These are phyloP conservation scores for Platysteira castanea DNA, from an alignment of 2,113 vertebrate genomes.

Conservation along the genomic window DNA sequence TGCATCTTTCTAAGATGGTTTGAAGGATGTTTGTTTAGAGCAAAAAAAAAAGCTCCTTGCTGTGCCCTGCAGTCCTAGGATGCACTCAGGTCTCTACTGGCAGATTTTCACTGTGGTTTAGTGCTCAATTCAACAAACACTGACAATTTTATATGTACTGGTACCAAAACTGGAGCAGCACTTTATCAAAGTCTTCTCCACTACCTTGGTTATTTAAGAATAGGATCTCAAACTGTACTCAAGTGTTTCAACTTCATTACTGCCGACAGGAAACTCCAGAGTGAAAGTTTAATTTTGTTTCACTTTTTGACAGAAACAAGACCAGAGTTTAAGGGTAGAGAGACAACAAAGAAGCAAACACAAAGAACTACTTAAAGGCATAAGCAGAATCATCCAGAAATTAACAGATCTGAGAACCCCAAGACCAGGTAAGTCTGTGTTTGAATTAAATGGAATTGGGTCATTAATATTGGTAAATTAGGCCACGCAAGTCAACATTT, in stretches of 20 bases:
- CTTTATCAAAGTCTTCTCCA: neutral
- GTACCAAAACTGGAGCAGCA: neutral
- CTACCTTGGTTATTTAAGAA: neutral
- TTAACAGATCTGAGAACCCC: neutral
- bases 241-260: neutral
- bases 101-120: neutral
- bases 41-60: neutral
- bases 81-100: neutral
- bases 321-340: neutral
- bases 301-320: neutral
- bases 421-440: neutral
- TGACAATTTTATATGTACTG: neutral
- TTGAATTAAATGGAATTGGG: rapidly evolving
- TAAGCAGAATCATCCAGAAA: neutral
- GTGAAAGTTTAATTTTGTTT: neutral
- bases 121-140: neutral
- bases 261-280: neutral
- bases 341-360: neutral
- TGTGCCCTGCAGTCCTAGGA: neutral
- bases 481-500: neutral
- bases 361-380: neutral
- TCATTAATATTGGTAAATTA: neutral
- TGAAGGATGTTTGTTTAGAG: neutral
- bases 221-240: neutral
- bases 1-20: neutral